Conservation (phyloP, 2,113 vertebrate genomes). For the Psilopogon haemacephalus region DNA sequence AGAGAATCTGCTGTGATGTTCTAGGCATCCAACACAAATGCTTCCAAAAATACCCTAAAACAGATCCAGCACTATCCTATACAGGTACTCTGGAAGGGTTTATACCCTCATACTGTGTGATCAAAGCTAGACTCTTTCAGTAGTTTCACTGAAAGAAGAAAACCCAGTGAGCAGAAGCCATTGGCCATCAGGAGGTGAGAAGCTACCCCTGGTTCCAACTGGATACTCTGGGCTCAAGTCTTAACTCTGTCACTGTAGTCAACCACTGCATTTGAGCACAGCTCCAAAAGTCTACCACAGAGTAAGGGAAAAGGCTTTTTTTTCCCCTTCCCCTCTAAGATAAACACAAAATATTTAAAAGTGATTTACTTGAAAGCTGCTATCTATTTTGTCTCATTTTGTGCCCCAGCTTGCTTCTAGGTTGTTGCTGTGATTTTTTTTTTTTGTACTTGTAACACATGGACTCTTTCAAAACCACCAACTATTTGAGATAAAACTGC, state of each 20-base stretch:
- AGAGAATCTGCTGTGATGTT: background rate
- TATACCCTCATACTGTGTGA: background rate
- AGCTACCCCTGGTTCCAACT: background rate
- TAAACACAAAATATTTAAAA: slow-evolving; percentile 17
- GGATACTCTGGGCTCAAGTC: background rate
- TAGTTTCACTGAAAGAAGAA: background rate
- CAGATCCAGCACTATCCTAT: background rate
- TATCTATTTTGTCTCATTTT: slow-evolving; percentile 39
- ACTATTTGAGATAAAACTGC: slow-evolving; percentile 64
- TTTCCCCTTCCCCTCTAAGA: background rate
- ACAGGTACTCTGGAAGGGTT: background rate
- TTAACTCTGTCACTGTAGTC: background rate
- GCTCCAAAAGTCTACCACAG: background rate
- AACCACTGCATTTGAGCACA: background rate
- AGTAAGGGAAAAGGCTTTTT: background rate
- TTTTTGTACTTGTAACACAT: background rate
- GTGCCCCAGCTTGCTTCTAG: slow-evolving; percentile 45
- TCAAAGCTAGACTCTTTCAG: background rate
- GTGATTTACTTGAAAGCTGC: slow-evolving; percentile 35
- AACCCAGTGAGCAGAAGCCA: background rate
- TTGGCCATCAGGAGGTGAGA: background rate
- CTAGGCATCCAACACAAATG: accelerated
- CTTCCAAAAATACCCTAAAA: background rate
- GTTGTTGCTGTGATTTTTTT: slow-evolving; percentile 48
- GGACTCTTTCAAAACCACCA: slow-evolving; percentile 56